Conservation (phyloP, 2,797 vertebrate species). For the Sylvia borin region DNA sequence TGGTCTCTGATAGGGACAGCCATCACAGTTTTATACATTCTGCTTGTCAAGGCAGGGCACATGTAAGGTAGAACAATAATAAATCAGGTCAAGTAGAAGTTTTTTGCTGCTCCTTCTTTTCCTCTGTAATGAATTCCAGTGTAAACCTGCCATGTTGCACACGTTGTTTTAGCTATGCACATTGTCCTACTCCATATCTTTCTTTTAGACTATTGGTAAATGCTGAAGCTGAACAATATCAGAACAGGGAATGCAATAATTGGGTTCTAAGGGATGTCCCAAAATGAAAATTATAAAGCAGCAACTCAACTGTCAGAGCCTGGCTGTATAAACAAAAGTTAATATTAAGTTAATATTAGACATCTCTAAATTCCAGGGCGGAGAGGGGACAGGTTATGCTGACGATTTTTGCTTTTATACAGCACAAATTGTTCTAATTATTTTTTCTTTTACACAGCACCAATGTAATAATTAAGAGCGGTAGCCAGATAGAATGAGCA, state of each 20-base stretch:
- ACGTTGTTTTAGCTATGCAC: neutral
- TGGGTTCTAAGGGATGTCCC: neutral
- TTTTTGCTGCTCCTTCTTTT: neutral
- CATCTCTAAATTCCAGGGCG: neutral
- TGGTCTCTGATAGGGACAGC: neutral
- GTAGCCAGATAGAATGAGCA: neutral
- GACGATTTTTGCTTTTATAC: neutral
- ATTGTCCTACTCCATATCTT: neutral
- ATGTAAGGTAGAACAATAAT: neutral
- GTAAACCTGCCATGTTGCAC: neutral
- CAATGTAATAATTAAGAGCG: neutral
- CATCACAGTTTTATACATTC: neutral
- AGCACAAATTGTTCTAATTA: neutral
- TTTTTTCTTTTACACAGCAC: neutral
- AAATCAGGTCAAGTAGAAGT: neutral
- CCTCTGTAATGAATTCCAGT: neutral
- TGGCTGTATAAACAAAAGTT: neutral
- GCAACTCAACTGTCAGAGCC: neutral
- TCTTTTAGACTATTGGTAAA: neutral
- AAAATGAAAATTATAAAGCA: neutral
- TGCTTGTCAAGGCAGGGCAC: neutral
- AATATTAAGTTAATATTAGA: neutral
- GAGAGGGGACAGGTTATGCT: neutral
- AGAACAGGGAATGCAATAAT: neutral
- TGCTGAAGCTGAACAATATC: neutral